A percentile compares a stretch with the other conserved stretches of the same genome.
These are phyloP conservation scores for Scalopus aquaticus DNA, from an alignment of 2,113 vertebrate genomes.

Conservation along the genomic window DNA sequence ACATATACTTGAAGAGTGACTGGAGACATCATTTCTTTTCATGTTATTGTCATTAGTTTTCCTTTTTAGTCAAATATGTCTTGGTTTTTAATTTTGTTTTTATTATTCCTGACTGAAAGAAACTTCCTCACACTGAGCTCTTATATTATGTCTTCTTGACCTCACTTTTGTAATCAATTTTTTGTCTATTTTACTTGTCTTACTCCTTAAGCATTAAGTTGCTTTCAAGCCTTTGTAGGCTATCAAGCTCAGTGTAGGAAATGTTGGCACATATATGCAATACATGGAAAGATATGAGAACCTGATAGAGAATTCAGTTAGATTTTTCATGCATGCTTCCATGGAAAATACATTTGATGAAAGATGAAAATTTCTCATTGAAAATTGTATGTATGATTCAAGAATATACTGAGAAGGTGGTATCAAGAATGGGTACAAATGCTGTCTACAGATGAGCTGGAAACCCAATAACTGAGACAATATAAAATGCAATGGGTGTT, in stretches of 20 bases:
- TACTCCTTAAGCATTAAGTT: background rate
- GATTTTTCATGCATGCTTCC: background rate
- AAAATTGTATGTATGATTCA: background rate
- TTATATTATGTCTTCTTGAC: background rate
- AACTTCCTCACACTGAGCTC: background rate
- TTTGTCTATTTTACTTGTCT: background rate
- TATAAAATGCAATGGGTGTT: background rate
- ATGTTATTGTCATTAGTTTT: background rate
- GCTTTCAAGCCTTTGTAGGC: background rate
- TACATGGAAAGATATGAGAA: background rate
- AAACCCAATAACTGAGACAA: background rate
- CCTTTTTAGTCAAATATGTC: background rate
- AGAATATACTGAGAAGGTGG: background rate
- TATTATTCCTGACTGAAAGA: background rate
- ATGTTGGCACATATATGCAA: background rate
- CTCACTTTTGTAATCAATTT: background rate
- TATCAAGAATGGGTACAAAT: background rate
- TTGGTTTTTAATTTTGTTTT: background rate
- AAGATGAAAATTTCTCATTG: background rate
- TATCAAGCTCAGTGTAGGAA: background rate
- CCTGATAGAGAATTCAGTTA: background rate
- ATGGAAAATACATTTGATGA: background rate
- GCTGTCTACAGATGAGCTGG: background rate
- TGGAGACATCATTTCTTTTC: background rate
- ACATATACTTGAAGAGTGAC: background rate